Base-by-base conservation (phyloP, 2,888 invertebrate genomes). In the Pharmacophagus antenor region DNA sequence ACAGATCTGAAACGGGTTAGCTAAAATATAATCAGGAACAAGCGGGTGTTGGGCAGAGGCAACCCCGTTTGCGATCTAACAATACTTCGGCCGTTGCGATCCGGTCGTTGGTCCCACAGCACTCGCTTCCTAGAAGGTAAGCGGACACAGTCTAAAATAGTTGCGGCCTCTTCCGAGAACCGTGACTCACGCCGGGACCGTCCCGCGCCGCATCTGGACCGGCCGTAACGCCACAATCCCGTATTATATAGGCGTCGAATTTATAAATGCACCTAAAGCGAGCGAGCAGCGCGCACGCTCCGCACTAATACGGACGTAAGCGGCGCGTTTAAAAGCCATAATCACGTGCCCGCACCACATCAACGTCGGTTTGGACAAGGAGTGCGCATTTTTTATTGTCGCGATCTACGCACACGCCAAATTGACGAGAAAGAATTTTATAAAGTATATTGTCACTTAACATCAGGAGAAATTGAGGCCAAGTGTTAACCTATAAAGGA, bases 131-230 rank as follows among this genome's bases (percentile, higher is more conserved):
- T 85, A 90, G 90, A 90, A 90, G 84, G 88, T 85, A 88, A 88
- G 88, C 89, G 88, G 88, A 89, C 88, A 84, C 88, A 86, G 78
- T 82, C 85, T 84, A 86, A 88, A 89, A 89, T 88, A 88, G 88
- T 83, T 80, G 72, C 82, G 82, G 83, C 84, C 82, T 80, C 86
- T 88, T 89, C 88, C 83, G 84, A 84, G 87, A 84, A 82, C 70
- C 73, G 73, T 90, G 88, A 89, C 62, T 88, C 88, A 88, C 66
- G 61, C 64, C 82, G 83, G 85, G 85, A 84, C 84, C 70, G 83
- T 79, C 83, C 83, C 75, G 75, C 70, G 72, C 76, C 84, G 80
- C 88, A 88, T 87, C 88, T 88, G 86, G 84, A 80, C 81, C 76
- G 77, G 77, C 71, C 66, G 58, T 71, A 71, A 78, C 68, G 67